A percentile compares a stretch with the other conserved stretches of the same genome.
Conservation (phyloP, 1,140 invertebrate species). For the Apis florea region DNA sequence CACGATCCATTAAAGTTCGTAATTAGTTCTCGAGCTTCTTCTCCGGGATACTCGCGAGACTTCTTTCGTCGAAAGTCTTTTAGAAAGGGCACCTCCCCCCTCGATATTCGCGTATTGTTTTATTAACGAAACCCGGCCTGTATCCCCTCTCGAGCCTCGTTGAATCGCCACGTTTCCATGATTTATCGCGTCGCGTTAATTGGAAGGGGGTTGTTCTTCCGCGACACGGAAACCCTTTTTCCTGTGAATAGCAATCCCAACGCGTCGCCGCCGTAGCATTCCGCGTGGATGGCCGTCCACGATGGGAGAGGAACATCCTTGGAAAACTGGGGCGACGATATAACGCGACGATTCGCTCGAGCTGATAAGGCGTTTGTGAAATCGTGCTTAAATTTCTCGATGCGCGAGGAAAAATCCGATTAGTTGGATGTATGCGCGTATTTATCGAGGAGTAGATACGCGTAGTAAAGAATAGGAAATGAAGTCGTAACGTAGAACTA, state of each 20-base stretch:
- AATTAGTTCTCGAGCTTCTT: conserved; percentile 41
- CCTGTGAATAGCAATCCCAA: conserved; percentile 42
- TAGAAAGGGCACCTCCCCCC: not conserved
- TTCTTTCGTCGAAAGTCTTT: not conserved
- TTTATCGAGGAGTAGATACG: too few species aligned
- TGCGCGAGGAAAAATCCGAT: too few species aligned
- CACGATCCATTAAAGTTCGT: conserved; percentile 44
- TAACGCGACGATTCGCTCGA: not conserved
- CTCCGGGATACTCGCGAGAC: not conserved
- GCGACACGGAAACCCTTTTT: conserved; percentile 62
- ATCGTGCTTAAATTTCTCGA: not conserved
- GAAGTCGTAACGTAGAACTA: too few species aligned
- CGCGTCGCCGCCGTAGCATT: not conserved
- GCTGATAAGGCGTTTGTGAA: not conserved
- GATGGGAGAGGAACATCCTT: not conserved
- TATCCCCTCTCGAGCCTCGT: conserved; percentile 30
- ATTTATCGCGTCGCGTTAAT: conserved; percentile 65
- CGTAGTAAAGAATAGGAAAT: too few species aligned
- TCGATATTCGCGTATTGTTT: conserved; percentile 28
- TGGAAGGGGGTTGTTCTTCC: conserved; percentile 31
- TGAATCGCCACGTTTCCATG: conserved; percentile 20
- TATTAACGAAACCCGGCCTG: conserved; percentile 16
- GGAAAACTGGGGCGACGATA: not conserved
- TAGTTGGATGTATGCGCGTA: too few species aligned
- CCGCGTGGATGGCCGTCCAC: not conserved